Conservation (phyloP, 2,888 invertebrate species). For the Caenorhabditis uteleia region DNA sequence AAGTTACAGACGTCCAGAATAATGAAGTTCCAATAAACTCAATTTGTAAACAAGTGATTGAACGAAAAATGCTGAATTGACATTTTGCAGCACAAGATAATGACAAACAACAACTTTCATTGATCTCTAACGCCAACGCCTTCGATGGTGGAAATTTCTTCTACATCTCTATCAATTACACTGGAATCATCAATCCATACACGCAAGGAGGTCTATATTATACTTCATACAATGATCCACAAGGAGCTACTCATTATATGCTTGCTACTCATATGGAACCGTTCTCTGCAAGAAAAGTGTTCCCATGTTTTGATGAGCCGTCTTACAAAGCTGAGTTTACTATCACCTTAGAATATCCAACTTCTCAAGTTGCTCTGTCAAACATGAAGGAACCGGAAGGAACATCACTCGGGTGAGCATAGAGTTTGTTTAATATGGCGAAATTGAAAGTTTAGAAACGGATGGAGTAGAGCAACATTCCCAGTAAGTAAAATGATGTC, state of each 20-base stretch:
- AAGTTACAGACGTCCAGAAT: conserved; percentile 12
- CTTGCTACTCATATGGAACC: conserved; percentile 53
- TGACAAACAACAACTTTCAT: conserved; percentile 19
- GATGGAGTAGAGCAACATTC: conserved; percentile 31
- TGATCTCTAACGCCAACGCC: conserved; percentile 23
- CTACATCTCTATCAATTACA: conserved; percentile 32
- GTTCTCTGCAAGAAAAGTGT: conserved; percentile 39
- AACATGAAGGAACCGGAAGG: conserved; percentile 35
- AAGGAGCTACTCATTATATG: conserved; percentile 33
- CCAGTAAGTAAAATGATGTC: conserved; percentile 76
- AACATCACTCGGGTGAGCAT: conserved; percentile 9
- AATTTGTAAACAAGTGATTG: conserved; percentile 9
- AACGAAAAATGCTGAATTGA: not conserved
- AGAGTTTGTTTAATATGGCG: not conserved
- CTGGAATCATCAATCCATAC: conserved; percentile 45
- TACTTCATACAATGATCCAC: conserved; percentile 33
- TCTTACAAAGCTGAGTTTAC: conserved; percentile 47
- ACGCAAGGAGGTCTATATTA: conserved; percentile 42
- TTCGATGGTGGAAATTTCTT: conserved; percentile 30
- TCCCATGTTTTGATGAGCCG: conserved; percentile 52
- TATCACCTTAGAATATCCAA: conserved; percentile 41
- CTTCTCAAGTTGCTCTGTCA: conserved; percentile 29
- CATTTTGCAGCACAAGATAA: conserved; percentile 33
- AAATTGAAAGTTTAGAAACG: conserved; percentile 19
- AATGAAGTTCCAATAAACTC: conserved; percentile 17